Evolutionary conservation across 1,140 invertebrate species (phyloP), one percentile per base, ranked within the genome.

Genomic region (Dendroctonus valens): DNA sequence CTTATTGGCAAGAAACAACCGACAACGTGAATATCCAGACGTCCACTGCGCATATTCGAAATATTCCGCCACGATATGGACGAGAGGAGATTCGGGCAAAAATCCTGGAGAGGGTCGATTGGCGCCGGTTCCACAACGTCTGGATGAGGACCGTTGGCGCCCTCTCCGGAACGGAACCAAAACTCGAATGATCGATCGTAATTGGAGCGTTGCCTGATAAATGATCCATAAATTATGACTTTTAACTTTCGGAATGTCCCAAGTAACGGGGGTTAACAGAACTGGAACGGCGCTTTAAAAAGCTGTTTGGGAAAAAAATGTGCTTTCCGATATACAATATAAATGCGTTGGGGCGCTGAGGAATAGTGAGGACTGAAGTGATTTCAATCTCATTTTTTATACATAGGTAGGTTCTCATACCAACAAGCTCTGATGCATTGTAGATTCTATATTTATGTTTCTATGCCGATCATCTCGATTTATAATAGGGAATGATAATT

Each of bases 1-100:
- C 75, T 76, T 76, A 76, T 75, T 74, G 75, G 61, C 67, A 72
- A 64, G 55, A 76, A 75, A 75, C 73, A 51, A 69, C 72, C 69
- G 72, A 75, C 70, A 75, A 76, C 72, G 70, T 72, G 74, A 76
- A 75, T 70, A 65, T 68, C 72, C 69, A 72, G 66, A 67, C 52
- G 15, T 39, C 54, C 12, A 66, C 48, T 69, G 73, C 74, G 74
- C 74, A 74, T 74, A 74, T 71, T 73, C 70, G 64, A 54, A 11
- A 38, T 54, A 15, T 14, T 39, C 26, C 44, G 46, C 50, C 69
- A 59, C 49, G 57, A 11, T 48, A 38, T 26, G 50, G 14, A n/a
- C 42, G 37, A 59, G 49, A 65, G 26, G 26, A 26, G 26, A 26
- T 26, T 26, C 59, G 67, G 67, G 44, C 59, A 41, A 46, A 52